Percentiles rank a stretch among this genome's conserved stretches.
phyloP scores from a whole-genome alignment of 2,797 vertebrate species.

The Anguilla obscura region DNA sequence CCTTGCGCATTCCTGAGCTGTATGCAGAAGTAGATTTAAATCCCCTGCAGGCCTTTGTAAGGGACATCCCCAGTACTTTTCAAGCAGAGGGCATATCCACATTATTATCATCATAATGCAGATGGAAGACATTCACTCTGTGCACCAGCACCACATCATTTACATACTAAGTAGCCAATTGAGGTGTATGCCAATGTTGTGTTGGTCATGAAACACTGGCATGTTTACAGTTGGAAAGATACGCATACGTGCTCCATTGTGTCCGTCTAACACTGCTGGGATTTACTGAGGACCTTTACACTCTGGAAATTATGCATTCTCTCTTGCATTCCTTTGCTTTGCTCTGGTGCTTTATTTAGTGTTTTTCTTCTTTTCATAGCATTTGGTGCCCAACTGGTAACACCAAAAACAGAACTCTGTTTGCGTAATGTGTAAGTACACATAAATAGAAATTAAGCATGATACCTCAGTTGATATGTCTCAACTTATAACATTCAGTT shows the following conservation, averaged over 20 bases:
- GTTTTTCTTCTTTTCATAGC: not conserved
- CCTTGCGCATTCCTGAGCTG: slow-evolving; percentile 70
- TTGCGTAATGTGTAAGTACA: not conserved
- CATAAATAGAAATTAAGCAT: not conserved
- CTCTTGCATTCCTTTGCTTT: slow-evolving; percentile 31
- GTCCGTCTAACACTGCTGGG: slow-evolving; percentile 31
- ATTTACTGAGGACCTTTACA: slow-evolving; percentile 40
- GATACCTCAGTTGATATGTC: not conserved
- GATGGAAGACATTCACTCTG: slow-evolving; percentile 71
- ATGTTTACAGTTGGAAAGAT: slow-evolving; percentile 56
- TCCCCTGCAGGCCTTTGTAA: slow-evolving; percentile 32
- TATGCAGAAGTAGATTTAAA: slow-evolving; percentile 44
- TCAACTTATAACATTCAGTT: not conserved
- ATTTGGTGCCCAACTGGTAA: not conserved
- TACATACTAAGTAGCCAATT: slow-evolving; percentile 78
- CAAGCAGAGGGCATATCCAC: slow-evolving; percentile 66
- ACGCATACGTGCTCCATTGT: slow-evolving; percentile 34
- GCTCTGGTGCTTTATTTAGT: not conserved
- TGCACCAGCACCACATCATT: slow-evolving; percentile 74
- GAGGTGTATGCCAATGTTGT: slow-evolving; percentile 64
- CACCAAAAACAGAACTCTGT: not conserved
- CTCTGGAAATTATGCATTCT: slow-evolving; percentile 34
- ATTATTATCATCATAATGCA: slow-evolving; percentile 81
- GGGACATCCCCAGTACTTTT: slow-evolving; percentile 68
- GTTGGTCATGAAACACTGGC: slow-evolving; percentile 72